phyloP scores from a whole-genome alignment of 2,113 vertebrate genomes.

The Sakesphorus luctuosus region DNA sequence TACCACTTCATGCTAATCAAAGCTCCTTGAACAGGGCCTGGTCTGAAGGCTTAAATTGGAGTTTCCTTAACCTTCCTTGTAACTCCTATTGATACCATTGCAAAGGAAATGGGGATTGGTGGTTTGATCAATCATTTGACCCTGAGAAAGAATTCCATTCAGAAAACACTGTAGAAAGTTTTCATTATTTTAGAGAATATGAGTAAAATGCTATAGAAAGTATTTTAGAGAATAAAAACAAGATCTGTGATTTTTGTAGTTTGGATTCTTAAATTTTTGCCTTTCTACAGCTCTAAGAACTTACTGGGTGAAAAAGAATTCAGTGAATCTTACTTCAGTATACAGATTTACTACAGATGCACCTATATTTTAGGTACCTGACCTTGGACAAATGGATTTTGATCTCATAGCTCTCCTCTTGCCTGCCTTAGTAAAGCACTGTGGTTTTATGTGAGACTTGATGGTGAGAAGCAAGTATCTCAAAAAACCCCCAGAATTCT shows the following conservation, averaged over 20 bases:
- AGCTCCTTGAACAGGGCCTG: background rate
- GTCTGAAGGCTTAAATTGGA: background rate
- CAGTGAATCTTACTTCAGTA: background rate
- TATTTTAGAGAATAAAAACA: background rate
- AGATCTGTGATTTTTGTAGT: background rate
- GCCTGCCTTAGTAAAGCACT: background rate
- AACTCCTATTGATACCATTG: background rate
- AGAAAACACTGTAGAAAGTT: background rate
- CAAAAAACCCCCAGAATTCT: background rate
- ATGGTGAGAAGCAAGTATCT: background rate
- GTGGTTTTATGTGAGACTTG: background rate
- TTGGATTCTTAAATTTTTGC: background rate
- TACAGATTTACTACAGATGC: background rate
- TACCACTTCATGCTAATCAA: background rate
- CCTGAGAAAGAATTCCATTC: background rate
- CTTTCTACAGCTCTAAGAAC: background rate
- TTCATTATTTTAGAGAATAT: background rate
- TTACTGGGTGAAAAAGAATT: background rate
- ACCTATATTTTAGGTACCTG: background rate
- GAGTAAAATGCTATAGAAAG: background rate
- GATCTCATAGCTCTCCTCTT: background rate
- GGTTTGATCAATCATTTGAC: background rate
- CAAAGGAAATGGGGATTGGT: background rate
- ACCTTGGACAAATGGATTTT: background rate
- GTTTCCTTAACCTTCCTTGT: background rate